Percentiles rank a stretch among this genome's conserved stretches.
Evolutionary conservation across 2,888 invertebrate species (phyloP).

Genomic region (Macrosoma leucophasiata): DNA sequence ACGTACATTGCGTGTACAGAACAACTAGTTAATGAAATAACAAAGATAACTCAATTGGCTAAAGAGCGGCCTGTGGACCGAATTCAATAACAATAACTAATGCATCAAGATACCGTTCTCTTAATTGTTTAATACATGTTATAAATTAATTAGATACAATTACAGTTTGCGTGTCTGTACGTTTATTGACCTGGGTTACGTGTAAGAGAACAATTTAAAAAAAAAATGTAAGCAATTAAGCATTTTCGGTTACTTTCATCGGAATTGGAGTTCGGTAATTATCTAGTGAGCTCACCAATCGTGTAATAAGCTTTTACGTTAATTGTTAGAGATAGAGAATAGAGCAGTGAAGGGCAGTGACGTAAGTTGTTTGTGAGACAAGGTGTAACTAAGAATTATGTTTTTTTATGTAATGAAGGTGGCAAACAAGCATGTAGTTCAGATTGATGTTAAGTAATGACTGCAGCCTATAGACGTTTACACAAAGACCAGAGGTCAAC

Average conservation of each 20-base stretch:
- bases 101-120: conserved; percentile 63
- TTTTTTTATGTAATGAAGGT: too few species aligned
- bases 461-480: too few species aligned
- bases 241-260: conserved; percentile 34
- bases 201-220: conserved; percentile 40
- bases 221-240: conserved; percentile 45
- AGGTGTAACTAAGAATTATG: too few species aligned
- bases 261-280: conserved; percentile 24
- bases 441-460: too few species aligned
- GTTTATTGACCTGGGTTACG: conserved; percentile 49
- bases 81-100: conserved; percentile 61
- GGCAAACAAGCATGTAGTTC: too few species aligned
- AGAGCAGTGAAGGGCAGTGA: too few species aligned
- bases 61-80: conserved; percentile 48
- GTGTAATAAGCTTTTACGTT: too few species aligned
- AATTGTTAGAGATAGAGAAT: too few species aligned
- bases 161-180: conserved; percentile 61
- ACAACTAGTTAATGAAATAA: conserved; percentile 60
- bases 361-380: too few species aligned
- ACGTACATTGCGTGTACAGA: conserved; percentile 60
- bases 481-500: too few species aligned
- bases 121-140: conserved; percentile 74
- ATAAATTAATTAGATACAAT: conserved; percentile 73
- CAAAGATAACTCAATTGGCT: conserved; percentile 71
- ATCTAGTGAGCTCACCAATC: too few species aligned